Base-by-base conservation (phyloP, 2,113 vertebrate genomes). In the Bungarus multicinctus region DNA sequence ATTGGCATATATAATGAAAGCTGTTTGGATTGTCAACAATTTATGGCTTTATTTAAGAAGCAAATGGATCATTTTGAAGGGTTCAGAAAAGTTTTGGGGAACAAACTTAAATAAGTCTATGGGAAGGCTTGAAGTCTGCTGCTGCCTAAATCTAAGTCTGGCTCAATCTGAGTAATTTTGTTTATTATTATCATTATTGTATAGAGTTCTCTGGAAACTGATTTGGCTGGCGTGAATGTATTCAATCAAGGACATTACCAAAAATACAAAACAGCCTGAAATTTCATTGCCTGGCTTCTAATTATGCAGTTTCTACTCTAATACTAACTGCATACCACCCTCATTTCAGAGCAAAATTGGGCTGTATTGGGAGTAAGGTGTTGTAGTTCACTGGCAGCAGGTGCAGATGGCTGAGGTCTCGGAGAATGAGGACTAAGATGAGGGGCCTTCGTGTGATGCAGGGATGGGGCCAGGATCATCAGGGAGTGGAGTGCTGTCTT, bases 41-140 rank as follows among this genome's bases (percentile, higher is more conserved):
- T 96, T 95, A 94, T 93, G 52, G 93, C 91, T 96, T 95, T 94
- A 87, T 95, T 96, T 96, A 96, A 95, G 95, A 95, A 96, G 90
- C 94, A 94, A 9, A 39, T 92, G 92, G 86, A 50, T 23, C 12
- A 30, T 60, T 69, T 16, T n/a, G 89, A 81, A 55, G 90, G 91
- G 57, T 25, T 25, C 47, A 85, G 45, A 60, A 60, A 34, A n/a
- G 2, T 0, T 92, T 90, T 16, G 1, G 53, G 9, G 16, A 92
- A 58, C 50, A 27, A 89, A 55, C 53, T 16, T 53, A 90, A 93
- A 91, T 7, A 50, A 30, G 86, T n/a, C 23, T 86, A 54, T 8
- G 0, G 52, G 87, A 1, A 0, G 0, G 23, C 2, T 6, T 0
- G 7, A 10, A 2, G 57, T 88, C 89, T 85, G 2, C 3, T 47